Evolutionary conservation across 2,797 vertebrate species (phyloP).

Genomic region (Threskiornis aethiopicus): DNA sequence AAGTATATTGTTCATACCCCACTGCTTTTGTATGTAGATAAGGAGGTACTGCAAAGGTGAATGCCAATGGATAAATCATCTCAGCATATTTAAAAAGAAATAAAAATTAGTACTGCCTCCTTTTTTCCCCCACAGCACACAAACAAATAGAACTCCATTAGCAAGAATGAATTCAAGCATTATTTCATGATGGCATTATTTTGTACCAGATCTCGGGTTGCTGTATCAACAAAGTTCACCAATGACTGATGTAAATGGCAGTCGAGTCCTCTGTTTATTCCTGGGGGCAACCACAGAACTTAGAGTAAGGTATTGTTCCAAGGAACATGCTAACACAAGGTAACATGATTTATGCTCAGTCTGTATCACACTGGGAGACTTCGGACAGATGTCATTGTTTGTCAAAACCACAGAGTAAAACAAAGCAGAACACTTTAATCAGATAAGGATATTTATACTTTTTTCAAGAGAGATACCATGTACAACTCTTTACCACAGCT

Average conservation of each 20-base stretch:
- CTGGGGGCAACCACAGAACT: neutral
- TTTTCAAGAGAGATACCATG: neutral
- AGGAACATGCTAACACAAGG: constrained; percentile 41
- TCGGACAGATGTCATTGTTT: constrained; percentile 47
- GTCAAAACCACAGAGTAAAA: constrained; percentile 45
- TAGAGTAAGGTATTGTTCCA: constrained; percentile 41
- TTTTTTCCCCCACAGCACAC: neutral
- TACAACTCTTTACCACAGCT: neutral
- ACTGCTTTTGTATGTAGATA: neutral
- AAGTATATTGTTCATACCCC: neutral
- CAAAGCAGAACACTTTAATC: constrained; percentile 20
- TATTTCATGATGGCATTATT: neutral
- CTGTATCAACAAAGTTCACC: neutral
- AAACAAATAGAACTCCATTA: neutral
- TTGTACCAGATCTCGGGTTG: neutral
- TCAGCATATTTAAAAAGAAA: neutral
- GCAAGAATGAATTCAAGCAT: neutral
- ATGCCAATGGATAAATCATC: neutral
- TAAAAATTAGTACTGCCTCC: neutral
- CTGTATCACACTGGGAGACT: constrained; percentile 48
- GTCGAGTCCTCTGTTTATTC: neutral
- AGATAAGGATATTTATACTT: neutral
- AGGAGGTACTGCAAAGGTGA: neutral
- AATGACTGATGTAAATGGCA: neutral
- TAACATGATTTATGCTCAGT: constrained; percentile 62